Percentiles rank a stretch among this genome's conserved stretches.
Conservation (phyloP, 2,797 vertebrate species). For the Myotis planiceps region DNA sequence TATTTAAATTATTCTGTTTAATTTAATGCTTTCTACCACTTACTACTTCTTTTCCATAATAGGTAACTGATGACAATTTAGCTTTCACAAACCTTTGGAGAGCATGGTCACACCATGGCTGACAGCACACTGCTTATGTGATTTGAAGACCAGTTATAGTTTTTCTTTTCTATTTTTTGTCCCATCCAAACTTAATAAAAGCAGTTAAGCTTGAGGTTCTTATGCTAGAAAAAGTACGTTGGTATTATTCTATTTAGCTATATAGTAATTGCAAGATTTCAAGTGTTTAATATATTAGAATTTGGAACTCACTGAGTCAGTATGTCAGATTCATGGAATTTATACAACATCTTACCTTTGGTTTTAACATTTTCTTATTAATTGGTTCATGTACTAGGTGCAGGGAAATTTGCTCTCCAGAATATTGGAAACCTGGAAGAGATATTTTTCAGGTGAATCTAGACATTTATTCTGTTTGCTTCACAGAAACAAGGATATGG, state of each 20-base stretch:
- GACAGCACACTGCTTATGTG: constrained; percentile 55
- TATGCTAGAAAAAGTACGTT: constrained; percentile 43
- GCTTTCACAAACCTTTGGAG: constrained; percentile 47
- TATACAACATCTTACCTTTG: constrained; percentile 18
- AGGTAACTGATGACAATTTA: constrained; percentile 61
- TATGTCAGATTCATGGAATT: not conserved
- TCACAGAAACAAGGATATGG: not conserved
- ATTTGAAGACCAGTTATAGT: constrained; percentile 72
- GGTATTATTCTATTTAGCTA: constrained; percentile 47
- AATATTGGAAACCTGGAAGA: not conserved
- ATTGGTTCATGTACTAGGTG: not conserved
- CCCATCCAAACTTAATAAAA: constrained; percentile 58
- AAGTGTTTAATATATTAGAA: constrained; percentile 25
- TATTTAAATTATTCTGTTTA: constrained; percentile 67
- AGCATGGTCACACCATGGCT: constrained; percentile 26
- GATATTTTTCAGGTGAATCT: constrained; percentile 10
- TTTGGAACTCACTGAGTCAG: not conserved
- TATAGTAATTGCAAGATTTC: constrained; percentile 7
- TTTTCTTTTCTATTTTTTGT: constrained; percentile 21
- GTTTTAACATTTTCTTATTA: constrained; percentile 36
- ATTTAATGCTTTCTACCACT: constrained; percentile 38
- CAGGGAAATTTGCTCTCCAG: not conserved
- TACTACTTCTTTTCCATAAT: constrained; percentile 60
- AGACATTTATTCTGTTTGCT: not conserved
- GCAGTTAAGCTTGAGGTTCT: constrained; percentile 53